Conservation (phyloP, 2,797 vertebrate genomes). For the Oryzias dopingdopingensis region DNA sequence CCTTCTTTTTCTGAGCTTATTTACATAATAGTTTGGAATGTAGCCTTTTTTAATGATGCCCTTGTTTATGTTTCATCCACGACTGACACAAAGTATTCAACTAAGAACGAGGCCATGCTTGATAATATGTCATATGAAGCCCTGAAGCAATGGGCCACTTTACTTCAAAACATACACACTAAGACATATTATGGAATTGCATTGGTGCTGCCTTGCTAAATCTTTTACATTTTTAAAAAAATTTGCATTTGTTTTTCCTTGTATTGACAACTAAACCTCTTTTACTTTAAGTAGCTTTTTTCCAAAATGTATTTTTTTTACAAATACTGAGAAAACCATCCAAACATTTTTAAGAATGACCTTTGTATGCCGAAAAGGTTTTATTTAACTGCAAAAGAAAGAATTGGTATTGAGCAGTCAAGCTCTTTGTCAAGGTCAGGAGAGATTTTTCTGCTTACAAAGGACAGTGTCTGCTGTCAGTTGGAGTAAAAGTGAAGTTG, state of each 20-base stretch:
- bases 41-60: slow-evolving; percentile 30
- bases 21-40: slow-evolving; percentile 25
- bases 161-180: slow-evolving; percentile 21
- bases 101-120: slow-evolving; percentile 35
- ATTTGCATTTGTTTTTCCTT: too few species aligned
- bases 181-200: neutral
- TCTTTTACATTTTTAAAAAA: too few species aligned
- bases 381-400: too few species aligned
- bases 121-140: slow-evolving; percentile 45
- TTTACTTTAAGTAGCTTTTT: too few species aligned
- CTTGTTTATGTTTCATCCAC: slow-evolving; percentile 27
- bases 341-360: too few species aligned
- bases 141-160: slow-evolving; percentile 63
- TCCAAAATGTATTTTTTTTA: too few species aligned
- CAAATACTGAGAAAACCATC: too few species aligned
- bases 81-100: slow-evolving; percentile 43
- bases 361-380: too few species aligned
- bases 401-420: slow-evolving; percentile 28
- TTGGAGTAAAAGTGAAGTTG: slow-evolving; percentile 23
- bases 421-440: slow-evolving; percentile 48
- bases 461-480: slow-evolving; percentile 45
- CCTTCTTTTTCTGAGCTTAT: slow-evolving; percentile 6
- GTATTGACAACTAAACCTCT: too few species aligned
- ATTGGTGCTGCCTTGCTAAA: too few species aligned
- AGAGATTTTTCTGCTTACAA: slow-evolving; percentile 34